Evolutionary conservation across 1,140 invertebrate species (phyloP), one percentile per base, ranked within the genome.

Genomic region (Adelges cooleyi): DNA sequence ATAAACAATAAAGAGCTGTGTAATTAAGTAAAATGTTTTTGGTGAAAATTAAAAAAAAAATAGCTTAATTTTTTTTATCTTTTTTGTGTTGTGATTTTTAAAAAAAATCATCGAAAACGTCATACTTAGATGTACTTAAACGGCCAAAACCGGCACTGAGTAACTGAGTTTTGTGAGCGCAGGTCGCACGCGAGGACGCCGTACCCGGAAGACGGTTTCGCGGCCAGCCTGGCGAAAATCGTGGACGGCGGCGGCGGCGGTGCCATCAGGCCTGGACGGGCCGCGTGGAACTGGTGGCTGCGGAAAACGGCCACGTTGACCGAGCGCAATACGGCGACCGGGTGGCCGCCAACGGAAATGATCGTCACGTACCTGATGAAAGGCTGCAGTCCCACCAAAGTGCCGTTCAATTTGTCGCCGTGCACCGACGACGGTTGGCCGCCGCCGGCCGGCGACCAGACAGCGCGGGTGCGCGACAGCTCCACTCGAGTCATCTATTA

Each of bases 361-460:
- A 59, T 70, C 5, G 66, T 70, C 40, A 70, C 68, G 22, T 70
- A 69, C 44, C 67, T 59, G 13, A 49, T 70, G 9, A 56, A 48
- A 11, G 69, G 69, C 20, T 70, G 69, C 53, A 67, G 66, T 29
- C 69, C 69, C n/a, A 38, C 69, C 2, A 29, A 48, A 23, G 23
- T 70, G 65, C 69, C 69, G 27, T 69, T 69, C 59, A 54, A 70
- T 52, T 51, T 70, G 38, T 54, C 67, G 9, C 62, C 65, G 11
- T 70, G 69, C 42, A 40, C 46, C 11, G 29, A 11, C 18, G 51
- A 22, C 29, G 51, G 11, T 20, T 27, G 25, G 38, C 48, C 17
- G 29, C 15, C 10, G 22, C 11, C 9, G 17, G 3, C 10, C 2
- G 6, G 15, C 4, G 48, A 36, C 17, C 27, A 49, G 2, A n/a